Conservation (phyloP, 30 jellyfish, hydroid and myxozoan species). For the Aurelia aurita complex sp. Pacific region DNA sequence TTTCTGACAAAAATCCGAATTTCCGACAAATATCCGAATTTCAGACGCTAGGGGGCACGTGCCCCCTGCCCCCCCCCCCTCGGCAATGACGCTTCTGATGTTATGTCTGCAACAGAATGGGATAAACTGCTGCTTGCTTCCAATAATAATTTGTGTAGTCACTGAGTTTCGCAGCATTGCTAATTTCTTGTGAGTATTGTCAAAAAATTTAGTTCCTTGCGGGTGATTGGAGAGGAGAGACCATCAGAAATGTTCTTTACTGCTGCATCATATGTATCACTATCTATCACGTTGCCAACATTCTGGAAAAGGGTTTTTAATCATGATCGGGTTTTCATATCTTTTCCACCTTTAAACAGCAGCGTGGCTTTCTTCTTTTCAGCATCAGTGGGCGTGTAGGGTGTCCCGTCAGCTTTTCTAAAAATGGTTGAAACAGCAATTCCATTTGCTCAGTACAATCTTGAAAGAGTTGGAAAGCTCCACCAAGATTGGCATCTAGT, state of each 20-base stretch:
- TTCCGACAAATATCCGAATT: no score
- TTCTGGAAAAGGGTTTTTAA: no score
- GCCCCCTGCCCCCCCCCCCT: no score
- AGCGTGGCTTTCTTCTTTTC: constrained; percentile 1
- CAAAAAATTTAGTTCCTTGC: background rate
- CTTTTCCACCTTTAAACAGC: background rate
- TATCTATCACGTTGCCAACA: background rate
- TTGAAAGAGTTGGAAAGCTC: no score
- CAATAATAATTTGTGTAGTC: background rate
- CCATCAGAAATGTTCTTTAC: background rate
- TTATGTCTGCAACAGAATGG: background rate
- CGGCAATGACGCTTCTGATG: background rate
- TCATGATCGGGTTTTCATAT: background rate
- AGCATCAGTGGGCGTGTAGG: background rate
- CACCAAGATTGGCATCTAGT: no score
- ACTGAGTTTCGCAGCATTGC: background rate
- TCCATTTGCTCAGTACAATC: background rate
- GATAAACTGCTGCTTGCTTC: background rate
- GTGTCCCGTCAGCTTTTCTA: background rate
- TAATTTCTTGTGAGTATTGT: background rate
- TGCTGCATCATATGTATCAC: background rate
- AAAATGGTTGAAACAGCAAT: background rate
- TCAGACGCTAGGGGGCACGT: no score
- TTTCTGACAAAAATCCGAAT: no score
- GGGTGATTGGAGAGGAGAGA: background rate